Evolutionary conservation across 2,888 invertebrate species (phyloP).

Genomic region (Caradrina kadenii): DNA sequence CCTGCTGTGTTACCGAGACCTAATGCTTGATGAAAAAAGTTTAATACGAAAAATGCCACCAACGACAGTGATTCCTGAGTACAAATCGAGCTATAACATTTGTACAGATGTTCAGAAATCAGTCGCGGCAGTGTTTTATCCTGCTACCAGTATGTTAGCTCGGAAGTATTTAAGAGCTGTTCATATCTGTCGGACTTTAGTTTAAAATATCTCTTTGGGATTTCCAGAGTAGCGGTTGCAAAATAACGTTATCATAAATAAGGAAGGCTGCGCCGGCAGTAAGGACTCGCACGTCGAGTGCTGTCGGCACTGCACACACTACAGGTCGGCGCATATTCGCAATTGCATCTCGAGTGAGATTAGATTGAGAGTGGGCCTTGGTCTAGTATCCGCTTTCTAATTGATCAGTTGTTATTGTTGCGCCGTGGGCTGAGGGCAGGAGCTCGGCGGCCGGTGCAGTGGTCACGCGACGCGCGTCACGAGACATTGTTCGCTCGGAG

Average conservation of each 20-base stretch:
- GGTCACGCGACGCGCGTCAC: conserved; percentile 16
- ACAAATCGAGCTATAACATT: not conserved
- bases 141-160: conserved; percentile 1
- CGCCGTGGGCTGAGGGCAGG: conserved; percentile 41
- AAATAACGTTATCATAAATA: conserved; percentile 47
- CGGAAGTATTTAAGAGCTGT: conserved; percentile 3
- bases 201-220: conserved; percentile 43
- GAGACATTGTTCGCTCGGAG: conserved; percentile 4
- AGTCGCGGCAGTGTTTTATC: conserved; percentile 3
- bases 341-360: conserved; percentile 54
- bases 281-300: conserved; percentile 31
- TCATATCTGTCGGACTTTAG: conserved; percentile 11
- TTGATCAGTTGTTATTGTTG: conserved; percentile 62
- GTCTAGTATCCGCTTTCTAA: conserved; percentile 68
- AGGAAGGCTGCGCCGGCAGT: conserved; percentile 17
- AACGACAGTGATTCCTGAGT: not conserved
- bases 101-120: conserved; percentile 10
- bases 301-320: conserved; percentile 2
- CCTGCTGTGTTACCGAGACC: no score
- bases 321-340: conserved; percentile 28
- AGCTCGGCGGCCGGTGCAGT: not conserved
- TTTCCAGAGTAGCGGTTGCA: conserved; percentile 45
- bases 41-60: not conserved
- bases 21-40: not conserved
- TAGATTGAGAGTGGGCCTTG: conserved; percentile 67